Evolutionary conservation across 2,113 vertebrate genomes (phyloP).

Genomic region (Isurus oxyrinchus): DNA sequence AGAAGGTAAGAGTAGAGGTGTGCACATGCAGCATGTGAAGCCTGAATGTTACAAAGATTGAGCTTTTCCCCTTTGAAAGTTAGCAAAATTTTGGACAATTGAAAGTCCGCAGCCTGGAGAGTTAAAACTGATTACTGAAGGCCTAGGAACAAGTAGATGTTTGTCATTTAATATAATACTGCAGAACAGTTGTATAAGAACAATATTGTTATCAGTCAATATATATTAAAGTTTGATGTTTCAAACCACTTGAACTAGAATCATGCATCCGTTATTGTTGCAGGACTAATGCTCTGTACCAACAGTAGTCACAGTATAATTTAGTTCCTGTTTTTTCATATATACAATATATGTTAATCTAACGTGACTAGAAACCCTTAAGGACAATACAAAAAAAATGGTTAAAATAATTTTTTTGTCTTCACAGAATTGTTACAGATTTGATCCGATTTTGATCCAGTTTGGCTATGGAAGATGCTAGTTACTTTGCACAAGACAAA

Average conservation of each 20-base stretch:
- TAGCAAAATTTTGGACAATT: not conserved
- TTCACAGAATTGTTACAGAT: not conserved
- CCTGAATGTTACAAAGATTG: not conserved
- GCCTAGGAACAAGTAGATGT: not conserved
- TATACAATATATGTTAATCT: not conserved
- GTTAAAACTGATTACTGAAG: not conserved
- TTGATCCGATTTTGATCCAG: not conserved
- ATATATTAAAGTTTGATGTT: not conserved
- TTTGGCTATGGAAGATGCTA: not conserved
- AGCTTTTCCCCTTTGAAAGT: not conserved
- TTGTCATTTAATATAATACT: not conserved
- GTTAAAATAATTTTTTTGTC: not conserved
- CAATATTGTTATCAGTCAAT: not conserved
- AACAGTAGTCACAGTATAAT: not conserved
- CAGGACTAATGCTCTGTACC: not conserved
- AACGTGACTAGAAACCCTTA: not conserved
- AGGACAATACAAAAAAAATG: not conserved
- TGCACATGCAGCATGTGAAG: not conserved
- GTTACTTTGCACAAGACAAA: conserved; percentile 12
- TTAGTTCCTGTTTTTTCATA: not conserved
- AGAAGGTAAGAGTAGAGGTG: not conserved
- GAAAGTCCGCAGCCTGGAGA: not conserved
- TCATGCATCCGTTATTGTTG: not conserved
- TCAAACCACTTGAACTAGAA: not conserved
- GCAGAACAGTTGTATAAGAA: not conserved